Base-by-base conservation (phyloP, 2,797 vertebrate species). In the Discoglossus pictus region DNA sequence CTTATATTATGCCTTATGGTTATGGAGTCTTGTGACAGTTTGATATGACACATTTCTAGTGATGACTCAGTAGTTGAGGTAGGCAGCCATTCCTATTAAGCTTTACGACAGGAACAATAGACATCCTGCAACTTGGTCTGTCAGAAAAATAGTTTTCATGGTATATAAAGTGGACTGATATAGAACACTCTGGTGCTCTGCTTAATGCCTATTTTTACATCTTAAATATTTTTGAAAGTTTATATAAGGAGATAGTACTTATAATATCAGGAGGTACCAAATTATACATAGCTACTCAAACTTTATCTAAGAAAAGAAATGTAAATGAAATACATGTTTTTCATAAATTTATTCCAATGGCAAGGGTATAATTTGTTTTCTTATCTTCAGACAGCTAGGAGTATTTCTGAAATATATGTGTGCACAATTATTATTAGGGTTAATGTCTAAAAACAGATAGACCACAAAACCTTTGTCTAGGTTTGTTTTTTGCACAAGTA, bases 1-100 rank as follows among this genome's bases (percentile, higher is more conserved):
- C 23, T 27, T 42, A 21, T 18, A 46, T 20, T 20, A 58, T 40
- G 54, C 35, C 52, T 59, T 50, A 42, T 50, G 44, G 35, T 31
- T 67, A 58, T 24, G 38, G 64, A 59, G 35, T 58, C 17, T 40
- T 59, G 25, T 67, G 64, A 67, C 64, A 51, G 54, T 67, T 50
- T 58, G 35, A 34, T 59, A 50, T 67, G 64, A 67, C 64, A 67
- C 40, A 67, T 67, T 39, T 59, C 35, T 24, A 40, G 43, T 58
- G 53, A 59, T 67, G 64, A 67, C 35, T 67, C 54, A 58, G 44
- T 50, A 56, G 52, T 65, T 25, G 42, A 46, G 21, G 27, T 20
- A 55, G 50, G 54, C 36, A 59, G 25, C 64, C 56, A 67, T 67
- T 59, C 35, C 18, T 59, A 59, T 59, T 67, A 67, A 42, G 18